Evolutionary conservation across 2,888 invertebrate genomes (phyloP).

Genomic region (Dilophus febrilis): DNA sequence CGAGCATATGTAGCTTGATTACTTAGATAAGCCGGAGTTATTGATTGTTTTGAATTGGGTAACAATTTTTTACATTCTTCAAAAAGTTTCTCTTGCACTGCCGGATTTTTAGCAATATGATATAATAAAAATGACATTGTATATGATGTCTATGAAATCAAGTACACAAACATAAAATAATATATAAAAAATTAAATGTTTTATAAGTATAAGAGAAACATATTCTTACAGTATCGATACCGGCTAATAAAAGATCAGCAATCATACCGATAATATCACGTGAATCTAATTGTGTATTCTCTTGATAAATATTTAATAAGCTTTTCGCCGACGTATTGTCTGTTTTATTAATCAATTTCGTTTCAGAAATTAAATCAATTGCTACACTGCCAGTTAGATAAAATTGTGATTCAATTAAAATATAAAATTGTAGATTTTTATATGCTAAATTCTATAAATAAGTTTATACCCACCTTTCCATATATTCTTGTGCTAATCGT

Average conservation of each 20-base stretch:
- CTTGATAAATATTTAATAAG: conserved; percentile 44
- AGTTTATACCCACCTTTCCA: conserved; percentile 46
- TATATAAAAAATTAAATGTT: conserved; percentile 6
- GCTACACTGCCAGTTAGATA: too few relatives aligned
- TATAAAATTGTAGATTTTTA: too few relatives aligned
- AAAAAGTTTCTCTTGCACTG: conserved; percentile 48
- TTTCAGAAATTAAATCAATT: conserved; percentile 37
- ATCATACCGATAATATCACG: conserved; percentile 72
- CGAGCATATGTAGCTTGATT: conserved; percentile 52
- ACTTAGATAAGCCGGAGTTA: conserved; percentile 38
- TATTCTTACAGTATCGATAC: conserved; percentile 64
- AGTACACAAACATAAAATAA: too few relatives aligned
- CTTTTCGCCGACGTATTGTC: too few relatives aligned
- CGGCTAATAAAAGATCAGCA: conserved; percentile 69
- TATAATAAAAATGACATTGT: conserved; percentile 61
- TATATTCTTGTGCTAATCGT: conserved; percentile 45
- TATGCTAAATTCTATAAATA: neutral
- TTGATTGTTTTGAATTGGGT: conserved; percentile 30
- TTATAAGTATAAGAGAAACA: neutral
- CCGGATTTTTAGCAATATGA: conserved; percentile 52
- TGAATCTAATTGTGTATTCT: conserved; percentile 48
- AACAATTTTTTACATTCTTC: conserved; percentile 43
- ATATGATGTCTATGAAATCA: conserved; percentile 59
- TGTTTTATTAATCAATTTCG: conserved; percentile 26
- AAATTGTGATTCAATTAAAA: too few relatives aligned